Conservation (phyloP, 2,797 vertebrate genomes). For the Neosilurus hyrtlii region DNA sequence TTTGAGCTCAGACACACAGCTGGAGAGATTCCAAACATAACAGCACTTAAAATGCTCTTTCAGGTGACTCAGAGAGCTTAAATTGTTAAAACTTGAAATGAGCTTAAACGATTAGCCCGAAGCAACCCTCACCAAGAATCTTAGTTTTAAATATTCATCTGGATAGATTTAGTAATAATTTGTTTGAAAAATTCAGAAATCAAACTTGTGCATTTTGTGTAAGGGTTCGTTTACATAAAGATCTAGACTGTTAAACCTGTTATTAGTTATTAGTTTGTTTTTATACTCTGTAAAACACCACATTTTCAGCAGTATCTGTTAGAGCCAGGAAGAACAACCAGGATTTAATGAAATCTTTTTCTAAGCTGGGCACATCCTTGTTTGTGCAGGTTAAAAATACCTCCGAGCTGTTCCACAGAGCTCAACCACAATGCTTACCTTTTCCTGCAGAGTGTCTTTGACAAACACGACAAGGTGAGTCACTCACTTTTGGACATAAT, state of each 20-base stretch:
- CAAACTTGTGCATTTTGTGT: neutral
- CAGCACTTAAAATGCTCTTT: neutral
- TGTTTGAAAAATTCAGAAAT: neutral
- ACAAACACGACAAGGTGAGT: conserved; percentile 97
- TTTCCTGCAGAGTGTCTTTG: conserved; percentile 96
- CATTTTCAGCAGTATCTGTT: neutral
- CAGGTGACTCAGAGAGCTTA: neutral
- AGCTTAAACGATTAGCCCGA: neutral
- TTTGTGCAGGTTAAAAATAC: conserved; percentile 85
- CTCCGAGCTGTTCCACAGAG: conserved; percentile 93
- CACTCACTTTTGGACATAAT: neutral
- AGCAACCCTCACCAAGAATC: too few relatives aligned
- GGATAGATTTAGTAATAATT: neutral
- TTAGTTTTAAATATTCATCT: neutral
- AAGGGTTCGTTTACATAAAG: neutral
- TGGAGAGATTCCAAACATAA: neutral
- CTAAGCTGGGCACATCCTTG: conserved; percentile 21
- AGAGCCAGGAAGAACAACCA: neutral
- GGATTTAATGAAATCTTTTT: neutral
- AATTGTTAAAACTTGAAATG: neutral
- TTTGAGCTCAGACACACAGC: too few relatives aligned
- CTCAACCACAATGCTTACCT: conserved; percentile 97
- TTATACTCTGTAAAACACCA: neutral
- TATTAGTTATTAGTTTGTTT: neutral
- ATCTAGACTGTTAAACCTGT: neutral